Evolutionary conservation across 2,888 invertebrate species (phyloP).

Genomic region (Resseliella maxima): DNA sequence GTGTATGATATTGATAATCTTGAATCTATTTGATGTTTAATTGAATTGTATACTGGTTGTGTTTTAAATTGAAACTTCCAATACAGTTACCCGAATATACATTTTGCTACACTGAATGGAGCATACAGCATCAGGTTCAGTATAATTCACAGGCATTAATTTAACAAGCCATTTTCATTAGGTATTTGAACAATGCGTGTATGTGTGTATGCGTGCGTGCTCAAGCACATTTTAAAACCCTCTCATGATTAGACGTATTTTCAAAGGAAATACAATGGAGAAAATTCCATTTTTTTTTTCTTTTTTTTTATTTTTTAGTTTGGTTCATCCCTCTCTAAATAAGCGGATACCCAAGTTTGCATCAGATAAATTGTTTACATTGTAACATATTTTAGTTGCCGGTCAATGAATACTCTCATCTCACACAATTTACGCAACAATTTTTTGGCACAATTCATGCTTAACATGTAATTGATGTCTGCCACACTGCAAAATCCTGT

Average conservation of each 20-base stretch:
- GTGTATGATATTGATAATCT: constrained; percentile 18
- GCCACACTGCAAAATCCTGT: neutral
- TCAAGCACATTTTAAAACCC: neutral
- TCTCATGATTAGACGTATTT: neutral
- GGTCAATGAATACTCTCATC: too few species aligned
- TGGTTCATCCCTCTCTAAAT: too few species aligned
- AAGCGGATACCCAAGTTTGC: too few species aligned
- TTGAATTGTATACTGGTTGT: neutral
- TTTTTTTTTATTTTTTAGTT: too few species aligned
- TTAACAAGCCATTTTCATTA: too few species aligned
- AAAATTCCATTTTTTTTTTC: too few species aligned
- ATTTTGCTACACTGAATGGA: too few species aligned
- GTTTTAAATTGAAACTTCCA: neutral
- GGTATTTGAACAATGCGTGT: too few species aligned
- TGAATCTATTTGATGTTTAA: constrained; percentile 20
- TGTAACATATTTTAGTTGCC: too few species aligned
- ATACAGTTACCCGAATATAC: neutral
- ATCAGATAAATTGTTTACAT: too few species aligned
- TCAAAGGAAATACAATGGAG: neutral
- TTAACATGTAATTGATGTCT: neutral
- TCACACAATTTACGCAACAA: neutral
- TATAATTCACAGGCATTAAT: neutral
- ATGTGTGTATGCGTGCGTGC: too few species aligned
- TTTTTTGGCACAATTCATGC: neutral
- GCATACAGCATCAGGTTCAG: too few species aligned